Evolutionary conservation across 1,140 invertebrate species (phyloP).

Genomic region (Vanessa atalanta): DNA sequence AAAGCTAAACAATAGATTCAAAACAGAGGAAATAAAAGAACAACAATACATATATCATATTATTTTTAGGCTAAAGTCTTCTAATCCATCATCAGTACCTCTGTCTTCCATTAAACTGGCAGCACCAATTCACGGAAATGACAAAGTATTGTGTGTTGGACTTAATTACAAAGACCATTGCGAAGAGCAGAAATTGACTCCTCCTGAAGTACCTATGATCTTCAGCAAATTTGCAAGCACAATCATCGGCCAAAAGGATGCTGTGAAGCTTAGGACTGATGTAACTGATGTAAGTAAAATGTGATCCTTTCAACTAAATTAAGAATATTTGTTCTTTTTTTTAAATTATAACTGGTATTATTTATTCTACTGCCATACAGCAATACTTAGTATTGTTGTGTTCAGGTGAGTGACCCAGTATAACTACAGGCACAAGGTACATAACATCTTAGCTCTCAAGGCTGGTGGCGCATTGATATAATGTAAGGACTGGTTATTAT

Average conservation of each 20-base stretch:
- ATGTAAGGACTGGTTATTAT: too few relatives aligned
- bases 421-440: too few relatives aligned
- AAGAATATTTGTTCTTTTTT: too few relatives aligned
- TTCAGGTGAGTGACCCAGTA: too few relatives aligned
- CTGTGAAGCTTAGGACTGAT: slow-evolving; percentile 79
- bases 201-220: slow-evolving; percentile 84
- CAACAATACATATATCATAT: not conserved
- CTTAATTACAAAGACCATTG: slow-evolving; percentile 87
- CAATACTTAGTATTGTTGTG: too few relatives aligned
- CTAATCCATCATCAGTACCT: slow-evolving; percentile 48
- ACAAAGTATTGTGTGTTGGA: slow-evolving; percentile 86
- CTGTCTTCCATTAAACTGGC: slow-evolving; percentile 69
- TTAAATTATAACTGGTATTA: too few relatives aligned
- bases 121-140: slow-evolving; percentile 82
- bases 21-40: not conserved
- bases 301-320: not conserved
- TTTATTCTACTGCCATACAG: too few relatives aligned
- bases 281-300: slow-evolving; percentile 59
- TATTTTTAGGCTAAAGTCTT: slow-evolving; percentile 32
- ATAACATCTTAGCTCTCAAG: too few relatives aligned
- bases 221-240: slow-evolving; percentile 88
- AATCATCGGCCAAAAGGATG: slow-evolving; percentile 88
- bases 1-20: not conserved
- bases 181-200: slow-evolving; percentile 83
- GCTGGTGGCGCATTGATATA: too few relatives aligned